Evolutionary conservation across 2,888 invertebrate species (phyloP), one percentile per base, ranked within the genome.

Genomic region (Diaprepes abbreviatus): DNA sequence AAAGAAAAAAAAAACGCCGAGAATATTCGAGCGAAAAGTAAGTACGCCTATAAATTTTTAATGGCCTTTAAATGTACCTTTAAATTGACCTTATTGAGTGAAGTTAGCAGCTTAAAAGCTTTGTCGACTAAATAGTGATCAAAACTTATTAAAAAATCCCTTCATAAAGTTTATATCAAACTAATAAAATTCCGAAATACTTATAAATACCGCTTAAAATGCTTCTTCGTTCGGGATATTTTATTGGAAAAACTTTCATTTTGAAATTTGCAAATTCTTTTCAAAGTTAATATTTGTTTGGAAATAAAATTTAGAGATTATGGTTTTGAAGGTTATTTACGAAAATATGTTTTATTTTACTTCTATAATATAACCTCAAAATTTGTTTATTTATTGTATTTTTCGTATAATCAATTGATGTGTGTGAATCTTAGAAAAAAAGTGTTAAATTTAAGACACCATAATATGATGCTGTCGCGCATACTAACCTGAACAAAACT

Each of bases 1-100:
- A 36, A n/a, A n/a, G 19, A 36, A 50, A 62, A 62, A 50, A 43
- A 48, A 45, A 16, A 50, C 17, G 36, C 3, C 33, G 14, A 38
- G 9, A 38, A n/a, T 21, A 58, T 19, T 35, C 1, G 36, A 36
- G 9, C 33, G 36, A 35, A 45, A 57, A 40, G 21, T 19, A 45
- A 48, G 31, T 28, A 14, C 69, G 71, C 73, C 73, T 60, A 69
- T 76, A 73, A 75, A 78, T 78, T 78, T 75, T 77, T 76, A 77
- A 77, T 76, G 75, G 77, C 75, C 70, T 73, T 74, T 72, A 71
- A 75, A 74, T 75, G 76, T 74, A 75, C 71, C 65, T 66, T 72
- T 52, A 57, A 73, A 65, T 54, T 43, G 40, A 38, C 43, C 19
- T 24, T 48, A 57, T 43, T 55, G 31, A 64, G 35, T 31, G 43